phyloP scores from a whole-genome alignment of 2,888 invertebrate genomes.

The Conus canariensis region DNA sequence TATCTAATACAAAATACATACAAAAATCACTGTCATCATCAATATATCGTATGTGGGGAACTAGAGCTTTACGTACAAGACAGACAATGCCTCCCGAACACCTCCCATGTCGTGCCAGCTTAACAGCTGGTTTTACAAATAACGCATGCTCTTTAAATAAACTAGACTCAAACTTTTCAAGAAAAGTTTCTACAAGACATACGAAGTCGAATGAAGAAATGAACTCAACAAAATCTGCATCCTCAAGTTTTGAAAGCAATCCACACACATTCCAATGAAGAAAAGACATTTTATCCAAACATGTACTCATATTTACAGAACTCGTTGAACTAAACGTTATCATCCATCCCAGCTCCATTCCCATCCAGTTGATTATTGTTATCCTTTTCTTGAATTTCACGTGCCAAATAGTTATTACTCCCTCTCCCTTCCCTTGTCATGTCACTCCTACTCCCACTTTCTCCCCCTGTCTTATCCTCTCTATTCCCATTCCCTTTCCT shows the following conservation, averaged over 20 bases:
- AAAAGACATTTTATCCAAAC: background rate
- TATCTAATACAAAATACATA: background rate
- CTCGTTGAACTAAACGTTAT: too few relatives aligned
- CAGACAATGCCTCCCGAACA: background rate
- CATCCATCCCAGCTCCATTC: too few relatives aligned
- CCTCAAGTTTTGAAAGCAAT: background rate
- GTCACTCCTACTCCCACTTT: too few relatives aligned
- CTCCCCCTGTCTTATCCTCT: too few relatives aligned
- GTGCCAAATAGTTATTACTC: too few relatives aligned
- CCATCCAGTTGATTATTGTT: too few relatives aligned
- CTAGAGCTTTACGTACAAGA: background rate
- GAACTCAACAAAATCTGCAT: background rate
- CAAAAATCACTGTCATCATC: background rate
- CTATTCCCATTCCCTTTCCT: too few relatives aligned
- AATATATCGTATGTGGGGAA: background rate
- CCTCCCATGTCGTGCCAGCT: background rate
- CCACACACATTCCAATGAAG: background rate
- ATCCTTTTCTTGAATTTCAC: too few relatives aligned
- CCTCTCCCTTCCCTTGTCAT: too few relatives aligned
- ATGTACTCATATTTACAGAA: too few relatives aligned
- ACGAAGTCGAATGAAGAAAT: background rate
- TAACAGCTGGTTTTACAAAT: background rate
- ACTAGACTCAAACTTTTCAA: background rate
- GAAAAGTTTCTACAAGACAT: background rate
- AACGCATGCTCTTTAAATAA: background rate